Evolutionary conservation across 1,140 invertebrate genomes (phyloP).

Genomic region (Papilio glaucus): DNA sequence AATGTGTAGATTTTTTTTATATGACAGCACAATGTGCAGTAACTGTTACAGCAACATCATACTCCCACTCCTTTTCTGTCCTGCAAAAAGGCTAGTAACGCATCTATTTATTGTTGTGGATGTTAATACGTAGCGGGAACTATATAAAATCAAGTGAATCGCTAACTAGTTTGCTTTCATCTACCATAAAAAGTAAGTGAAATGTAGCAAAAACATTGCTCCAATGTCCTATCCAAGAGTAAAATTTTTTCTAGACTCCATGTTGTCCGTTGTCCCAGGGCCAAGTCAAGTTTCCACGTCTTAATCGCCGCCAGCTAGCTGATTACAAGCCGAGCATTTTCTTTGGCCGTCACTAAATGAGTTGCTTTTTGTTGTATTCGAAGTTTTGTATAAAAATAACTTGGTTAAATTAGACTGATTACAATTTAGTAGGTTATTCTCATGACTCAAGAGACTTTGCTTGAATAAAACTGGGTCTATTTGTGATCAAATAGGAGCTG

Average conservation of each 20-base stretch:
- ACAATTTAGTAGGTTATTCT: neutral
- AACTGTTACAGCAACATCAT: no score
- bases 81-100: no score
- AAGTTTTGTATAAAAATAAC: slow-evolving; percentile 40
- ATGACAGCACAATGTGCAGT: no score
- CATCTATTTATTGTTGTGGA: no score
- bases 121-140: no score
- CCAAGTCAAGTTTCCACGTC: slow-evolving; percentile 67
- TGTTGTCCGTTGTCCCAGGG: slow-evolving; percentile 54
- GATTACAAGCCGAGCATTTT: slow-evolving; percentile 69
- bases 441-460: neutral
- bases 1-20: no score
- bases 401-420: slow-evolving; percentile 8
- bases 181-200: no score
- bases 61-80: no score
- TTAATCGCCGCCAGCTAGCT: slow-evolving; percentile 71
- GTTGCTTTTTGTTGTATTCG: slow-evolving; percentile 58
- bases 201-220: neutral
- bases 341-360: slow-evolving; percentile 69
- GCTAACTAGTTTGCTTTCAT: no score
- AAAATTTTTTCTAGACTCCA: slow-evolving; percentile 12
- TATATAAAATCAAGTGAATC: no score
- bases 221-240: slow-evolving; percentile 23
- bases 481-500: no score
- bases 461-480: no score